Evolutionary conservation across 1,140 invertebrate genomes (phyloP).

Genomic region (Drosophila albomicans): DNA sequence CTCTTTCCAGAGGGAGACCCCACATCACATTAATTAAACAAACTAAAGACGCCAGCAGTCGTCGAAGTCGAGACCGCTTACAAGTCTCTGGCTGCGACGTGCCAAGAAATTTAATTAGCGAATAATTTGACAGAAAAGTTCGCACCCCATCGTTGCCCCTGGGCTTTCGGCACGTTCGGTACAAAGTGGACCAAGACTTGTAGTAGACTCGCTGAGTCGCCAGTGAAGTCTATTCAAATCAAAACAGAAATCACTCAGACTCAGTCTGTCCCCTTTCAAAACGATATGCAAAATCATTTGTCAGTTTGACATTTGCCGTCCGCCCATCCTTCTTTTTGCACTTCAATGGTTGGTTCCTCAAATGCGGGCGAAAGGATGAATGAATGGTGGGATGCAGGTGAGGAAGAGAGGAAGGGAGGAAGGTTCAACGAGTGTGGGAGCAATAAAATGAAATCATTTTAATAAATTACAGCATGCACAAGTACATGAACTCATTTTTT

Average conservation of each 20-base stretch:
- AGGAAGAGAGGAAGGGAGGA: background rate
- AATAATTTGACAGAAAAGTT: constrained; percentile 55
- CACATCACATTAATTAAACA: constrained; percentile 61
- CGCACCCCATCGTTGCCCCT: constrained; percentile 47
- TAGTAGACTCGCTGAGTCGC: background rate
- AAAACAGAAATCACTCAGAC: constrained; percentile 49
- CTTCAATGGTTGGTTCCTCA: constrained; percentile 2
- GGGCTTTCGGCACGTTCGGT: constrained; percentile 15
- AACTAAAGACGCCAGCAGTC: constrained; percentile 41
- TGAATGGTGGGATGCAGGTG: background rate
- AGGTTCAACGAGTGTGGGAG: constrained; percentile 23
- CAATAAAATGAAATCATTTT: constrained; percentile 56
- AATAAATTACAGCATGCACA: constrained; percentile 63
- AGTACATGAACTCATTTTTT: constrained; percentile 73
- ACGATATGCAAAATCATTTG: constrained; percentile 57
- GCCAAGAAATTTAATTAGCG: constrained; percentile 76
- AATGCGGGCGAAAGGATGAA: background rate
- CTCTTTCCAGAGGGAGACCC: background rate
- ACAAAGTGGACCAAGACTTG: constrained; percentile 1
- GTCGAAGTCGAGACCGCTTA: constrained; percentile 14
- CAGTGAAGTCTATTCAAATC: constrained; percentile 38
- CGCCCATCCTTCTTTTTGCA: constrained; percentile 35
- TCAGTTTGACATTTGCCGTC: constrained; percentile 55
- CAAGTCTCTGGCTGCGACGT: constrained; percentile 45
- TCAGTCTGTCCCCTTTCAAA: constrained; percentile 23